These are phyloP conservation scores for Larimichthys polyactis DNA, from an alignment of 2,113 vertebrate species.

Conservation along the genomic window DNA sequence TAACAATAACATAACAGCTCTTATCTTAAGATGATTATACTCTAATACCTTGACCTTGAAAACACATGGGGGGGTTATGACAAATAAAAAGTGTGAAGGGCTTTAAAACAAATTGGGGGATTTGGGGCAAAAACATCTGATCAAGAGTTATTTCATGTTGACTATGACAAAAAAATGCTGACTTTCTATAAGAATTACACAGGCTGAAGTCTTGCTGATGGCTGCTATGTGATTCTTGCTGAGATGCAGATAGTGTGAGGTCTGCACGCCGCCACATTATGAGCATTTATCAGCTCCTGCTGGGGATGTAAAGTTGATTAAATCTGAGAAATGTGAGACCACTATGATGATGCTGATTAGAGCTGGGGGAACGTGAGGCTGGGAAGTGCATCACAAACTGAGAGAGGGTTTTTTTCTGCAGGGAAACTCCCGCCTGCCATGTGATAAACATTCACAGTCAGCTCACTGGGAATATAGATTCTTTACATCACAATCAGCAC, in stretches of 20 bases:
- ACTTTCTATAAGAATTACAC: too few species aligned
- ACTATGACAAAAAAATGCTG: too few species aligned
- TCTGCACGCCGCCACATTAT: too few species aligned
- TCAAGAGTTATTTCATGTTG: too few species aligned
- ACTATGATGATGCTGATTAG: constrained; percentile 21
- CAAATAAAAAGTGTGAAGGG: neutral
- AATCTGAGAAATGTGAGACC: constrained; percentile 34
- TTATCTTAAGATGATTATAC: too few species aligned
- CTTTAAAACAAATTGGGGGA: neutral
- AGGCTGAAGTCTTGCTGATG: too few species aligned
- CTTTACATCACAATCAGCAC: neutral
- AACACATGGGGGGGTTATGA: neutral
- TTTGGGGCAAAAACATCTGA: neutral
- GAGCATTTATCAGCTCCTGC: constrained; percentile 8
- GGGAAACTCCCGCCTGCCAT: constrained; percentile 40
- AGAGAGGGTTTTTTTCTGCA: constrained; percentile 18
- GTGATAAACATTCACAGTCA: neutral
- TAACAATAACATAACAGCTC: too few species aligned
- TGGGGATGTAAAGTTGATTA: constrained; percentile 27
- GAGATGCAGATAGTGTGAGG: too few species aligned
- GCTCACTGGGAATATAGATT: neutral
- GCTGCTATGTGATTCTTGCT: too few species aligned
- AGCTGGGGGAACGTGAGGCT: constrained; percentile 38
- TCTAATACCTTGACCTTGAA: too few species aligned
- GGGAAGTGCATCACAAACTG: constrained; percentile 36